phyloP scores from a whole-genome alignment of 35 echinoderm and acorn worm species.

The Hemicentrotus pulcherrimus region DNA sequence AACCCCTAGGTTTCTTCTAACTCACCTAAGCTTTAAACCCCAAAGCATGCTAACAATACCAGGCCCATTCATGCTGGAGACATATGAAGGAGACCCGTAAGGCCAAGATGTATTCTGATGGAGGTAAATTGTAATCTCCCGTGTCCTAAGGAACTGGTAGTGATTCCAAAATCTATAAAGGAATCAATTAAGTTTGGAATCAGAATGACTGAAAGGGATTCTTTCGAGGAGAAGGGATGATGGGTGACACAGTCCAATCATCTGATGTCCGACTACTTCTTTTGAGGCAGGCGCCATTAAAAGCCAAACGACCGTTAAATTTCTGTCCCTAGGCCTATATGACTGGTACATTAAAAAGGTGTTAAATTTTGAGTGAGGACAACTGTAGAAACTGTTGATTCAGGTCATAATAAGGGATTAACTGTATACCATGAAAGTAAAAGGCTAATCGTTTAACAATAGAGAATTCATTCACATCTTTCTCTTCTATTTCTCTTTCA shows the following conservation, averaged over 20 bases:
- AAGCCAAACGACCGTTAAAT: slow-evolving; percentile 16
- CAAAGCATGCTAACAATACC: slow-evolving; percentile 1
- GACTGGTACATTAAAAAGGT: slow-evolving; percentile 13
- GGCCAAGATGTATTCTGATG: background rate
- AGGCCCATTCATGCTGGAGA: background rate
- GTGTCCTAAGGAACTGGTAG: slow-evolving; percentile 14
- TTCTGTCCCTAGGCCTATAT: background rate
- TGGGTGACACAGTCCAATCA: background rate
- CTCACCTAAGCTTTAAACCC: background rate
- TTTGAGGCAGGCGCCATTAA: background rate
- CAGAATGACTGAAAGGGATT: background rate
- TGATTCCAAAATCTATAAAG: slow-evolving; percentile 25
- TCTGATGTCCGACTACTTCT: background rate
- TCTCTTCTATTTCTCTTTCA: background rate
- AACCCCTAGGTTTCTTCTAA: background rate
- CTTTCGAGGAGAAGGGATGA: background rate
- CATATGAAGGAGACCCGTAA: background rate
- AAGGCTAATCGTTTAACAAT: background rate
- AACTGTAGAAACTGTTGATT: background rate
- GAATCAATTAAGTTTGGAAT: slow-evolving; percentile 7
- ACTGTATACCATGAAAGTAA: background rate
- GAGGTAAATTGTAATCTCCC: slow-evolving; percentile 32
- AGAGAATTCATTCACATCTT: background rate
- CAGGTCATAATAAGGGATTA: background rate
- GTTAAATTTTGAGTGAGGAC: background rate